phyloP scores from a whole-genome alignment of 2,113 vertebrate species.

The Etheostoma cragini region DNA sequence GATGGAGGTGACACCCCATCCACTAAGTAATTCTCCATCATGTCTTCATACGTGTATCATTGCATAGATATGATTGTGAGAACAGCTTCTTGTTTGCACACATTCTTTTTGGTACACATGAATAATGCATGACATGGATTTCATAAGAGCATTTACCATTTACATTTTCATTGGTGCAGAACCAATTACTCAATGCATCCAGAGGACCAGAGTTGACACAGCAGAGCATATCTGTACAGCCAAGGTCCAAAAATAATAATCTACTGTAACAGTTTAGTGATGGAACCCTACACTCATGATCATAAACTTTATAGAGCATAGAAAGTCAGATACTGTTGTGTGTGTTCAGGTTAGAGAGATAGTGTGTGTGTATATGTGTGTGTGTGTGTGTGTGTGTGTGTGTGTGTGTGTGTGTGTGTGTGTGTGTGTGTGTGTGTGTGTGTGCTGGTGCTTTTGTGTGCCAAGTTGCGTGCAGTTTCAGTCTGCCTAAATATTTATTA shows the following conservation, averaged over 20 bases:
- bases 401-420: no score
- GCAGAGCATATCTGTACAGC: constrained; percentile 2
- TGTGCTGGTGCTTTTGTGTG: constrained; percentile 10
- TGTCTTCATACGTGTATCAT: background rate
- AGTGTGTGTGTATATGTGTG: no score
- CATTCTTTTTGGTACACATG: constrained; percentile 47
- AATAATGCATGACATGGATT: constrained; percentile 61
- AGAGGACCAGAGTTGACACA: constrained; percentile 5
- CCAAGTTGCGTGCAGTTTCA: constrained; percentile 8
- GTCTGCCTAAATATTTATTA: background rate
- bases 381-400: no score
- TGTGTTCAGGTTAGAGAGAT: background rate
- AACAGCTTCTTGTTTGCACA: constrained; percentile 32
- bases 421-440: background rate
- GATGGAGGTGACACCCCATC: background rate
- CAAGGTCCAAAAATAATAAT: background rate
- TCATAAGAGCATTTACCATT: constrained; percentile 45
- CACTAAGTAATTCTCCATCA: background rate
- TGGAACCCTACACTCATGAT: background rate
- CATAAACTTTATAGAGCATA: background rate
- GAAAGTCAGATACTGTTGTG: background rate
- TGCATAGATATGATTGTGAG: constrained; percentile 1
- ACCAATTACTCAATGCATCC: constrained; percentile 55
- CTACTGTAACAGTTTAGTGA: background rate
- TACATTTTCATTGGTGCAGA: constrained; percentile 68